These are phyloP conservation scores for Leucoraja erinaceus DNA, from an alignment of 2,113 vertebrate genomes.

Conservation along the genomic window DNA sequence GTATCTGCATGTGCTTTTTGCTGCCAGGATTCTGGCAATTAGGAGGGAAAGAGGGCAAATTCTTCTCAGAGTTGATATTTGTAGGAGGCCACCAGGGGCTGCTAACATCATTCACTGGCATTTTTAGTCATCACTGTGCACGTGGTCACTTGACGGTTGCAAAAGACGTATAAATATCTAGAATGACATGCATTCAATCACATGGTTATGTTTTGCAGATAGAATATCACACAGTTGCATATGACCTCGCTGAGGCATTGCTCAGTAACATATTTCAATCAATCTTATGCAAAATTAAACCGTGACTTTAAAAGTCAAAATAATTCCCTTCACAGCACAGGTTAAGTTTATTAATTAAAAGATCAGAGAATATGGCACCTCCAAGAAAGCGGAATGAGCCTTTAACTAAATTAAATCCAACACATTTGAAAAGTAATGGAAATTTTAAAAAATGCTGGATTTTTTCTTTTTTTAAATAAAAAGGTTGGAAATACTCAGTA, in stretches of 20 bases:
- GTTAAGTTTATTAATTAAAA: background rate
- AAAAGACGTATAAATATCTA: background rate
- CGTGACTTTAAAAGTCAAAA: background rate
- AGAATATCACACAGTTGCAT: background rate
- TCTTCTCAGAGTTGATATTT: background rate
- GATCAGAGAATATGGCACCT: background rate
- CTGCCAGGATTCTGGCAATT: background rate
- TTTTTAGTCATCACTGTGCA: background rate
- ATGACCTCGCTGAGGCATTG: background rate
- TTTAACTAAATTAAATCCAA: background rate
- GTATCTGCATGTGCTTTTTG: too few species aligned
- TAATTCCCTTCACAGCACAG: background rate
- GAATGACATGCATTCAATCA: background rate
- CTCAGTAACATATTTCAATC: background rate
- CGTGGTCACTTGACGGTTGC: background rate
- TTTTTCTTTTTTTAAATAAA: too few species aligned
- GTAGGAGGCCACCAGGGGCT: background rate
- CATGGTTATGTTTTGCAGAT: conserved; percentile 18
- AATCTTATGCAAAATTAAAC: background rate
- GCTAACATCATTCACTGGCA: background rate
- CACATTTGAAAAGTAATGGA: background rate
- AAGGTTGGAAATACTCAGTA: too few species aligned
- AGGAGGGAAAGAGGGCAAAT: too few species aligned
- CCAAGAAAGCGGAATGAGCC: background rate
- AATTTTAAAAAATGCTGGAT: too few species aligned